Conservation (phyloP, 2,888 invertebrate genomes). For the Ichneumon xanthorius region DNA sequence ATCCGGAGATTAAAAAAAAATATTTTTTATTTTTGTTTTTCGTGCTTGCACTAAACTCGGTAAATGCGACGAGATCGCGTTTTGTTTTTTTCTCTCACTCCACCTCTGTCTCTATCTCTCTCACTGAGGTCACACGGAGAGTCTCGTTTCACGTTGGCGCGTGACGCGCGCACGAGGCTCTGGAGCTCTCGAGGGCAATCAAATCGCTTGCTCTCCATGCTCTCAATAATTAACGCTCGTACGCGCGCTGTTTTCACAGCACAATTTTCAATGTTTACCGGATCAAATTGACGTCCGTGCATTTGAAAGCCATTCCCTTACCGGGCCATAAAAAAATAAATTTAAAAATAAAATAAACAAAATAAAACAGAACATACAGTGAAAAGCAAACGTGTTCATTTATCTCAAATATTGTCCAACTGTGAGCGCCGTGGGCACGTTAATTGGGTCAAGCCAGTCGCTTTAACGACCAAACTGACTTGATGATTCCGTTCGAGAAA, state of each 20-base stretch:
- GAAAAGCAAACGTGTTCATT: background rate
- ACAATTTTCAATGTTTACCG: conserved; percentile 4
- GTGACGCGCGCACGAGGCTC: conserved; percentile 36
- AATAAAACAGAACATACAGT: background rate
- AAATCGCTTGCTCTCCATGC: conserved; percentile 45
- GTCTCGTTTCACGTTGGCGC: conserved; percentile 31
- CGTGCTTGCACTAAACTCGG: background rate
- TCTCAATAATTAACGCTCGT: conserved; percentile 52
- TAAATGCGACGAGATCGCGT: conserved; percentile 26
- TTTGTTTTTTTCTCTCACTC: conserved; percentile 11
- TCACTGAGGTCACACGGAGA: conserved; percentile 33
- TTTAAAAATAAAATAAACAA: background rate
- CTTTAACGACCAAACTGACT: conserved; percentile 2
- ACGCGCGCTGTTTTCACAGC: conserved; percentile 8
- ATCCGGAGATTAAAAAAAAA: background rate
- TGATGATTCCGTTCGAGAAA: background rate
- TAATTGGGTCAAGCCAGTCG: conserved; percentile 39
- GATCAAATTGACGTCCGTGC: background rate
- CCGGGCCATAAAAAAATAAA: background rate
- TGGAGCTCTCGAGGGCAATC: conserved; percentile 49
- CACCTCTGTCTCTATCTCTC: background rate
- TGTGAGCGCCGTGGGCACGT: conserved; percentile 16
- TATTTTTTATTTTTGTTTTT: background rate
- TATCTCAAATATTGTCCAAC: conserved; percentile 6
- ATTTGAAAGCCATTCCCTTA: background rate